phyloP scores from a whole-genome alignment of 2,113 vertebrate genomes.

The Sclerurus mexicanus region DNA sequence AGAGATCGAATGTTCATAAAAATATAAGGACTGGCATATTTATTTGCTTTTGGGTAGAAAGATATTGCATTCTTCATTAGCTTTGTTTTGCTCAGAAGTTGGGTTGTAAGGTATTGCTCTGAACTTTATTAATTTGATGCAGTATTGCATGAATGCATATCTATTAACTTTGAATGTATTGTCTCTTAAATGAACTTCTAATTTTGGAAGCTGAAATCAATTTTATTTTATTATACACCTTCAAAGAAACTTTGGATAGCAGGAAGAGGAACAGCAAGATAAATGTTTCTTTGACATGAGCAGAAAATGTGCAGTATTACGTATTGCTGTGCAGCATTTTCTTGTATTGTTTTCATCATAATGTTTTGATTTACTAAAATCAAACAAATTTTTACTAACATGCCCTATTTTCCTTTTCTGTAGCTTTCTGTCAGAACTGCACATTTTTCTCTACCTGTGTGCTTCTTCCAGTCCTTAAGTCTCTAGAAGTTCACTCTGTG shows the following conservation, averaged over 20 bases:
- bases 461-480: background rate
- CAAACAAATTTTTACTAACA: background rate
- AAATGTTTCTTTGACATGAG: background rate
- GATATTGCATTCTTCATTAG: background rate
- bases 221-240: background rate
- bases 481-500: background rate
- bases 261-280: background rate
- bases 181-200: background rate
- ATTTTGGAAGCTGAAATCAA: background rate
- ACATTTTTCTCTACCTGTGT: background rate
- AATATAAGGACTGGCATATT: background rate
- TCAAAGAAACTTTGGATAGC: background rate
- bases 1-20: background rate
- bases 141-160: background rate
- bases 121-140: background rate
- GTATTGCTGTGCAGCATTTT: background rate
- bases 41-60: background rate
- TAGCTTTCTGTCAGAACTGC: background rate
- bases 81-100: background rate
- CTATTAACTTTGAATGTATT: background rate
- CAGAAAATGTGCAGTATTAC: background rate
- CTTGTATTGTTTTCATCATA: background rate
- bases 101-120: background rate
- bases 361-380: background rate
- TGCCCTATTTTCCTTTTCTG: background rate